Evolutionary conservation across 2,113 vertebrate genomes (phyloP).

Genomic region (Macquaria ambigua): DNA sequence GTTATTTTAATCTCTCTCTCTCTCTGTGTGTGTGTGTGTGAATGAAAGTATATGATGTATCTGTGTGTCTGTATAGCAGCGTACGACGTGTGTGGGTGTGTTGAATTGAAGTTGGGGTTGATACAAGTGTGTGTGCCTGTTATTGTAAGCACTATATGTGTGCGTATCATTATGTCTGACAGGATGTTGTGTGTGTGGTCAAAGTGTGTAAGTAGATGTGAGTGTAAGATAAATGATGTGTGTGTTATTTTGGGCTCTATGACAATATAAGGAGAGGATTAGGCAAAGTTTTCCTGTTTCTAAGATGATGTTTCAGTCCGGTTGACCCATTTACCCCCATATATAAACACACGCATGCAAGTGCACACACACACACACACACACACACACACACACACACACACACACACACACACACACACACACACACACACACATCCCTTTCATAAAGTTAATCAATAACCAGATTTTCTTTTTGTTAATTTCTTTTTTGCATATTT

Average conservation of each 20-base stretch:
- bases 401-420: too few relatives aligned
- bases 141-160: conserved; percentile 33
- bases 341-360: conserved; percentile 19
- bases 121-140: conserved; percentile 19
- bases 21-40: conserved; percentile 23
- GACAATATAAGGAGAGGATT: conserved; percentile 72
- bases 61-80: neutral
- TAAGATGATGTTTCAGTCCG: conserved; percentile 58
- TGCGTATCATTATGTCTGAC: conserved; percentile 50
- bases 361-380: neutral
- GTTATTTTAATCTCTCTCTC: conserved; percentile 72
- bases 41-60: conserved; percentile 1
- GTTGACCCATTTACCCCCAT: conserved; percentile 50
- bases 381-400: too few relatives aligned
- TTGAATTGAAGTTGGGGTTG: too few relatives aligned
- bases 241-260: conserved; percentile 67
- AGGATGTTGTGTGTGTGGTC: conserved; percentile 54
- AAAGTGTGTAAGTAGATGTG: conserved; percentile 42
- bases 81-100: conserved; percentile 3
- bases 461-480: fast-evolving
- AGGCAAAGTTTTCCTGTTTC: conserved; percentile 76
- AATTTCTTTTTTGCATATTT: neutral
- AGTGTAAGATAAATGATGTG: conserved; percentile 58
- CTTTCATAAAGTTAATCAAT: neutral
- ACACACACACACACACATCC: too few relatives aligned